These are phyloP conservation scores for Sphyrna mokarran DNA, from an alignment of 2,113 vertebrate species.

Conservation along the genomic window DNA sequence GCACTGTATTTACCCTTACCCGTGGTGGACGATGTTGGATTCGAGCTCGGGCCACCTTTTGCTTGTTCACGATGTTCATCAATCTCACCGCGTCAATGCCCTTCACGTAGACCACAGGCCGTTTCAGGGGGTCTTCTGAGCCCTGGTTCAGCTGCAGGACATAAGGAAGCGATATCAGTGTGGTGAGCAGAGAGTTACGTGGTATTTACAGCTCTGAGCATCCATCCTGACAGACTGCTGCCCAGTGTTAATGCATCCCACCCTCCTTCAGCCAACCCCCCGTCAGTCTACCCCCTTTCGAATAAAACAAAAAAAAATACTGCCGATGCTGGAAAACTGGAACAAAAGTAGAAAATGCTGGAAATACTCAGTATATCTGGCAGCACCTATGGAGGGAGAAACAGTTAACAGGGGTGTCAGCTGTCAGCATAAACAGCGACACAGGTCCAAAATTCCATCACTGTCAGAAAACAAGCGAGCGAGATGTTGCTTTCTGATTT, in stretches of 20 bases:
- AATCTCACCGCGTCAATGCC: conserved; percentile 93
- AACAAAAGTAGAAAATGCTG: too few species aligned
- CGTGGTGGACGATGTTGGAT: conserved; percentile 89
- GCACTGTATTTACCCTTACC: conserved; percentile 58
- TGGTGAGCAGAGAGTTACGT: neutral
- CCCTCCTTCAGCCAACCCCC: neutral
- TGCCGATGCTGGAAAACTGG: too few species aligned
- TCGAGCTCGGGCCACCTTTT: conserved; percentile 91
- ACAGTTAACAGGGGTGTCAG: too few species aligned
- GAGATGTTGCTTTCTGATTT: too few species aligned
- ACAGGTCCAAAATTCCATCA: too few species aligned
- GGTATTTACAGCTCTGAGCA: neutral
- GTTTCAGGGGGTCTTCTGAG: conserved; percentile 87
- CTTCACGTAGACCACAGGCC: conserved; percentile 94
- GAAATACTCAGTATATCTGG: too few species aligned
- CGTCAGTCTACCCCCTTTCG: neutral
- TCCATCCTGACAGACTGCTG: neutral
- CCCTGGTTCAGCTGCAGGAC: conserved; percentile 79
- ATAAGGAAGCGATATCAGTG: conserved; percentile 40
- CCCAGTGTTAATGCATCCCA: neutral
- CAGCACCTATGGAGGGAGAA: too few species aligned
- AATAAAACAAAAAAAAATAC: too few species aligned
- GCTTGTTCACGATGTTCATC: conserved; percentile 99
- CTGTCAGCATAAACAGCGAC: too few species aligned
- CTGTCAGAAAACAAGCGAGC: too few species aligned